Conservation (phyloP, 2,797 vertebrate genomes). For the Acrossocheilus wenchowensis region DNA sequence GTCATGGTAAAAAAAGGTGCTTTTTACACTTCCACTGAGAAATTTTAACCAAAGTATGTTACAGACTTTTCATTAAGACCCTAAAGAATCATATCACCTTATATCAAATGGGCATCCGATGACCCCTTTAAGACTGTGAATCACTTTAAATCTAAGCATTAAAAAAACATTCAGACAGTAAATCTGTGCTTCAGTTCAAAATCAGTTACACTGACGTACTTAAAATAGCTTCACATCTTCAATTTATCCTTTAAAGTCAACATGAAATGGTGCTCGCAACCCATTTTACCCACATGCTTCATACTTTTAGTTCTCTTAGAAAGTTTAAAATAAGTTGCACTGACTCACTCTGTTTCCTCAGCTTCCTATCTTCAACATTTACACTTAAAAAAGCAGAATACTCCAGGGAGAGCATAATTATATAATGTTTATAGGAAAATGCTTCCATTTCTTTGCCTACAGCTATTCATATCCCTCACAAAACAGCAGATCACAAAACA, state of each 20-base stretch:
- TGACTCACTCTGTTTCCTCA: background rate
- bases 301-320: background rate
- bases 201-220: background rate
- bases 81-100: no score
- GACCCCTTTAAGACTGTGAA: no score
- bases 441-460: background rate
- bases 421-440: constrained; percentile 31
- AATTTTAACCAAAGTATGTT: no score
- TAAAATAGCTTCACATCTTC: background rate
- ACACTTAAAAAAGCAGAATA: constrained; percentile 13
- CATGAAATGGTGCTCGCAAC: background rate
- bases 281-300: background rate
- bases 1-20: no score
- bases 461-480: constrained; percentile 32
- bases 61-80: no score
- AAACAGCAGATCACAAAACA: constrained; percentile 29
- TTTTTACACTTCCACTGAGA: no score
- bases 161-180: background rate
- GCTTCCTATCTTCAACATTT: background rate
- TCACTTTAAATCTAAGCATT: background rate
- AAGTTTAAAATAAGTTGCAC: constrained; percentile 13
- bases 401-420: constrained; percentile 24
- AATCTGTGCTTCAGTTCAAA: background rate
- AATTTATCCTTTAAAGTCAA: constrained; percentile 5
- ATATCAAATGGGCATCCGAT: no score